Conservation (phyloP, 2,113 vertebrate genomes). For the Paralichthys olivaceus region DNA sequence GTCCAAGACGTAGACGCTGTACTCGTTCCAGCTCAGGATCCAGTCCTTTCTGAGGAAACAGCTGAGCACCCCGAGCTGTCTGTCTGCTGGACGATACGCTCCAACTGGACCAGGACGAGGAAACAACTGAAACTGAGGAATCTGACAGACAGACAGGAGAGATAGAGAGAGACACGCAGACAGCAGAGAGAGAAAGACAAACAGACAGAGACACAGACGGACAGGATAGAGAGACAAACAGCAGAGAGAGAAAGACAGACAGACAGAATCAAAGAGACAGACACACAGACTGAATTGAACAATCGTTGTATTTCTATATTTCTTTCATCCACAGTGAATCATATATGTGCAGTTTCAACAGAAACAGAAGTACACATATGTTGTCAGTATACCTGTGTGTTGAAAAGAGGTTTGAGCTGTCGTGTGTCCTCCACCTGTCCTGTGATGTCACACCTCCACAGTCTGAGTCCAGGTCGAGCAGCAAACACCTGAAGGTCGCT, state of each 20-base stretch:
- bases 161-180: neutral
- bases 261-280: too few species aligned
- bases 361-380: neutral
- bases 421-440: slow-evolving; percentile 92
- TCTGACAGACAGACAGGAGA: slow-evolving; percentile 45
- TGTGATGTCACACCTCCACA: slow-evolving; percentile 91
- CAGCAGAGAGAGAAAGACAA: neutral
- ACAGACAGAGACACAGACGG: too few species aligned
- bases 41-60: slow-evolving; percentile 93
- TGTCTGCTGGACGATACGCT: slow-evolving; percentile 83
- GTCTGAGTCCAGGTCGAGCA: slow-evolving; percentile 91
- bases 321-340: too few species aligned
- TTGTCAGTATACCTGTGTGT: slow-evolving; percentile 71
- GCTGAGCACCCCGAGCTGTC: slow-evolving; percentile 89
- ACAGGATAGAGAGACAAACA: too few species aligned
- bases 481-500: slow-evolving; percentile 92
- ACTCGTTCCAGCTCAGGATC: slow-evolving; percentile 97
- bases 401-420: slow-evolving; percentile 90
- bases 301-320: too few species aligned
- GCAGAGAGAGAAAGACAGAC: too few species aligned
- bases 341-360: too few species aligned
- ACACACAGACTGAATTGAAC: too few species aligned
- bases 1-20: slow-evolving; percentile 94
- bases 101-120: slow-evolving; percentile 84
- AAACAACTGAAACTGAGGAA: slow-evolving; percentile 91